Base-by-base conservation (phyloP, 1,140 invertebrate species). In the Laupala kohalensis region DNA sequence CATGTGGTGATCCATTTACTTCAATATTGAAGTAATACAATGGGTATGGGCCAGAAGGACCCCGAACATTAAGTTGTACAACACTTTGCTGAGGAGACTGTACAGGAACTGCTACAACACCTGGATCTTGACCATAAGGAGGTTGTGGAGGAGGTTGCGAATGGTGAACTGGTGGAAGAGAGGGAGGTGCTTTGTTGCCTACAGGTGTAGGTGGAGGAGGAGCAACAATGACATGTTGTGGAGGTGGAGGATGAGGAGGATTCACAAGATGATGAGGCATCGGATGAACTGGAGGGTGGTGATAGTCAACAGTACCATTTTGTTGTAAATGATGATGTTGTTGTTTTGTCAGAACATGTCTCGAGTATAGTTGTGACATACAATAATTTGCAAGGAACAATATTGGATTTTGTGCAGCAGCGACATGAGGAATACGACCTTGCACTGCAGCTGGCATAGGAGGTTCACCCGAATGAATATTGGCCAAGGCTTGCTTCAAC, bases 11-110 rank as follows among this genome's bases (percentile, higher is more conserved):
- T 15, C 89, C 88, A 77, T 90, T 89, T 19, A 91, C 86, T 75
- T 92, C 90, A 73, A 92, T 86, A 76, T 90, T 89, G 77, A 92
- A 90, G 77, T 85, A 92, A 76, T 90, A 92, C 28, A 91, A 81
- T 2, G 90, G 90, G 77, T 88, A 89, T 5, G 75, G 66, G 63
- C 71, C 74, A 13, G 74, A 68, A 0, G 76, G 77, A 26, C 30
- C 63, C 13, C 76, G 74, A 25, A 77, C 74, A 67, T 69, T 75
- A 13, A 76, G 29, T 4, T 74, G 24, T 6, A 75, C 74, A 15
- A 75, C 73, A 5, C 70, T 65, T n/a, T 69, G 62, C 69, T 81
- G 77, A 76, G 81, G 75, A 79, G 82, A 78, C 69, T 81, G 79
- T 65, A 84, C 76, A 75, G 85, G 75, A 75, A 82, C 72, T 67